A percentile compares a stretch with the other conserved stretches of the same genome.
These are phyloP conservation scores for Bos taurus DNA, from an alignment of 2,113 vertebrate species.

Conservation along the genomic window ARS-UCD2.0 NC_037331.1:14377501-14378000, in stretches of 20 bases:
- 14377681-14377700: neutral
- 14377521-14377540: constrained; percentile 63
- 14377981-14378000: neutral
- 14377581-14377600: neutral
- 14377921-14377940: neutral
- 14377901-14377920: neutral
- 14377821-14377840: constrained; percentile 2
- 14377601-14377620: neutral
- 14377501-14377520: constrained; percentile 53
- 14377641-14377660: constrained; percentile 1
- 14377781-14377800: constrained; percentile 42
- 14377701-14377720: neutral
- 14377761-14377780: constrained; percentile 41
- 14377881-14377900: constrained; percentile 54
- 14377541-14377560: constrained; percentile 50
- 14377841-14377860: constrained; percentile 26
- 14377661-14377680: neutral
- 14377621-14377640: constrained; percentile 51
- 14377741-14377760: neutral
- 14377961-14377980: neutral
- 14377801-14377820: neutral
- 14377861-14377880: constrained; percentile 31
- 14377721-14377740: neutral
- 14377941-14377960: neutral
- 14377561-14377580: neutral